A percentile compares a stretch with the other conserved stretches of the same genome.
Evolutionary conservation across 2,797 vertebrate species (phyloP).

Genomic region (Zalophus californianus): DNA sequence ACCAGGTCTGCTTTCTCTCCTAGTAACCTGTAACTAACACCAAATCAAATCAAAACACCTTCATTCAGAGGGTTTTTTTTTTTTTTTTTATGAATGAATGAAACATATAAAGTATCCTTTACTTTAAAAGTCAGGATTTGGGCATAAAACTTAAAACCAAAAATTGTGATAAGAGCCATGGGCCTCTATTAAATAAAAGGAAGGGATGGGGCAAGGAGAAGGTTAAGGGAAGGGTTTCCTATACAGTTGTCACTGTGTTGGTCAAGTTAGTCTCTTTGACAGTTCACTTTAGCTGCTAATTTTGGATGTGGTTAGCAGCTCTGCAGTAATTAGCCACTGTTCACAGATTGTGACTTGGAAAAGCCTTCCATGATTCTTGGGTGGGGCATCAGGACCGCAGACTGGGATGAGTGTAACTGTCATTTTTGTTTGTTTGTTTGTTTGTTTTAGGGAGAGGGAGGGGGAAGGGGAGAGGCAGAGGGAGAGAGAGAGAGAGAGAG

Average conservation of each 20-base stretch:
- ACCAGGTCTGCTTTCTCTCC: neutral
- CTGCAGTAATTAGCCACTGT: neutral
- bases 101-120: neutral
- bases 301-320: neutral
- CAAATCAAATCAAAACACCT: neutral
- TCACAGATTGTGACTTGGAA: neutral
- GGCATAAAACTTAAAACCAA: neutral
- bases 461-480: neutral
- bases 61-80: neutral
- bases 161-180: neutral
- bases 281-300: neutral
- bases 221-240: neutral
- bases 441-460: neutral
- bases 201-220: neutral
- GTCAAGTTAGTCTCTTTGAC: neutral
- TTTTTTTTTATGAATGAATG: neutral
- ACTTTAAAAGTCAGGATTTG: conserved; percentile 1
- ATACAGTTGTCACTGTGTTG: no score
- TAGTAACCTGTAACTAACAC: neutral
- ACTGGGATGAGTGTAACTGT: neutral
- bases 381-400: neutral
- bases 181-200: neutral
- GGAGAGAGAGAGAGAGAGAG: neutral
- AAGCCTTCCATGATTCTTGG: neutral
- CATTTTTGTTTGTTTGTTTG: neutral